A percentile compares a stretch with the other conserved stretches of the same genome.
Conservation (phyloP, 1,140 invertebrate genomes). For the Chymomyza costata region DNA sequence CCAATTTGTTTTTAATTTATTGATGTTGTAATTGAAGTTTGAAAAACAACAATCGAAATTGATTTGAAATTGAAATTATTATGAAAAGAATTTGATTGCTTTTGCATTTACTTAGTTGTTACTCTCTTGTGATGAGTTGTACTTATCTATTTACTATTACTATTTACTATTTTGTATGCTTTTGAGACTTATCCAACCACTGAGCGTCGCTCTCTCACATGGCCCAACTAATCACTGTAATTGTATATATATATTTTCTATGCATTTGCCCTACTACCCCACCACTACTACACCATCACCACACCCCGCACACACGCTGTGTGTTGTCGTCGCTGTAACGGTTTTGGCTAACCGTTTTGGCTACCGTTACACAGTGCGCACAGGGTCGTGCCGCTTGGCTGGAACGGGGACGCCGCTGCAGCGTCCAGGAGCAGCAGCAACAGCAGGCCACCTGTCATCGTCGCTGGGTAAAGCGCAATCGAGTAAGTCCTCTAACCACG, state of each 20-base stretch:
- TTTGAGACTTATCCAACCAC: constrained; percentile 36
- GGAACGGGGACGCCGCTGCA: constrained; percentile 82
- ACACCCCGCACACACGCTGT: too few species aligned
- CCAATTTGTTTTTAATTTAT: constrained; percentile 40
- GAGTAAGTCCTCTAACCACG: constrained; percentile 78
- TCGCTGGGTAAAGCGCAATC: constrained; percentile 88
- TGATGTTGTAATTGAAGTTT: constrained; percentile 58
- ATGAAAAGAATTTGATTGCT: constrained; percentile 60
- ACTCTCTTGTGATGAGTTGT: constrained; percentile 59
- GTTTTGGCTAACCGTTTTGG: constrained; percentile 37
- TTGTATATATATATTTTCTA: constrained; percentile 66
- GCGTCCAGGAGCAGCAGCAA: constrained; percentile 80
- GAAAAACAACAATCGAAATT: constrained; percentile 36
- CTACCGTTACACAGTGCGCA: constrained; percentile 77
- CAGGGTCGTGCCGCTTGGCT: constrained; percentile 88
- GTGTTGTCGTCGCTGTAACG: constrained; percentile 42
- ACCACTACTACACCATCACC: constrained; percentile 34
- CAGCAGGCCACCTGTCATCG: constrained; percentile 80
- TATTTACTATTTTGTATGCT: constrained; percentile 51
- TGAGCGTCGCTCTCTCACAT: constrained; percentile 57
- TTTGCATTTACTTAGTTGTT: constrained; percentile 58
- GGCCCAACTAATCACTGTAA: constrained; percentile 64
- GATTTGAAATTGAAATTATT: constrained; percentile 14
- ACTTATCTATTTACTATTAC: constrained; percentile 11
- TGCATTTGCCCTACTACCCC: constrained; percentile 61